phyloP scores from a whole-genome alignment of 2,113 vertebrate species.

The Odobenus rosmarus region DNA sequence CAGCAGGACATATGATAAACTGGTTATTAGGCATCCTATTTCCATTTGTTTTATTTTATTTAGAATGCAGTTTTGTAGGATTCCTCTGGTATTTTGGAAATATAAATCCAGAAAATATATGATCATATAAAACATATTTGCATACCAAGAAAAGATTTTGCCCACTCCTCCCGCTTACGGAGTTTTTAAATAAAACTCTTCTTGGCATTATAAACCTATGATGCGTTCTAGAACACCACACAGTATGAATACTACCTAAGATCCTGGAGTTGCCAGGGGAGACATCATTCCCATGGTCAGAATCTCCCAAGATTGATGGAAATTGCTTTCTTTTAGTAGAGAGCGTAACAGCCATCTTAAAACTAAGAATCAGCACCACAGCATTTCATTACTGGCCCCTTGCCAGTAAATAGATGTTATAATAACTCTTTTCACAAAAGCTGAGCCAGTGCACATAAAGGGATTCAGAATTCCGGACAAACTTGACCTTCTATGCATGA shows the following conservation, averaged over 20 bases:
- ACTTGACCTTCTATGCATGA: neutral
- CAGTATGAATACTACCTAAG: neutral
- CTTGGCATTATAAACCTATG: neutral
- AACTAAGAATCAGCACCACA: neutral
- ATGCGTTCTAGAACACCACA: neutral
- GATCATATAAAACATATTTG: neutral
- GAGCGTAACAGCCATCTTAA: neutral
- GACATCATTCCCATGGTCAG: neutral
- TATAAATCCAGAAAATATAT: neutral
- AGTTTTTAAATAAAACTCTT: neutral
- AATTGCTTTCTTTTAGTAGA: slow-evolving; percentile 24
- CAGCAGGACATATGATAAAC: neutral
- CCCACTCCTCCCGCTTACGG: neutral
- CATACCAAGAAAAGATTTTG: neutral
- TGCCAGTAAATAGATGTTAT: neutral
- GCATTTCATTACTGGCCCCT: neutral
- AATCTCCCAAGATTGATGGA: neutral
- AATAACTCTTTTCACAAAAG: neutral
- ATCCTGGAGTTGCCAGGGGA: neutral
- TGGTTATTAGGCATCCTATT: neutral
- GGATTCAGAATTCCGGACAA: neutral
- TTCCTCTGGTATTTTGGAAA: neutral
- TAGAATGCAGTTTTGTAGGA: slow-evolving; percentile 24
- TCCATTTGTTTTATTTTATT: slow-evolving; percentile 29
- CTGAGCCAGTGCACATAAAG: neutral